Evolutionary conservation across 2,113 vertebrate genomes (phyloP), one percentile per base, ranked within the genome.

Genomic region (Xiphophorus maculatus): DNA sequence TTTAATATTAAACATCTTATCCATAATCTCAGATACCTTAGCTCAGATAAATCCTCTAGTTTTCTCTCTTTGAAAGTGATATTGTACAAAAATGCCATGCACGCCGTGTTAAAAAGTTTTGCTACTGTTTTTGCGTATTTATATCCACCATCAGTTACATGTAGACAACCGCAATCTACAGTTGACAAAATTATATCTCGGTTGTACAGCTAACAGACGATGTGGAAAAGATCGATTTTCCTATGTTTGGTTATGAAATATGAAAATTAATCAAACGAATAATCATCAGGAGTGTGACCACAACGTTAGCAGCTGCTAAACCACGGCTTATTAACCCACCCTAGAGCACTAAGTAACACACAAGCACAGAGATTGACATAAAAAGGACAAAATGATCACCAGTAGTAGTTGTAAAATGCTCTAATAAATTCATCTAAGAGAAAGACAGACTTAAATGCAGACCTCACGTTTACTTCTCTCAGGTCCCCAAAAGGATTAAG

Each of bases 11-110:
- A 37, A 81, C 66, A 32, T 79, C 73, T 82, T 61, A 79, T 71
- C 73, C 54, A 75, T 25, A 42, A 84, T 64, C 74, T 87, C 82
- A 2, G 73, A 84, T 89, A 88, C 82, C 82, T 87, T 85, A 76
- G 81, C 84, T 75, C 79, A 75, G 84, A 77, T 77, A 69, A 82
- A 79, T 37, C 71, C 83, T 87, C 76, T 40, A 11, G 73, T 79
- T 63, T 12, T 79, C 84, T 72, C 54, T 82, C 87, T 87, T 89
- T 82, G 80, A 87, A 91, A 89, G 83, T 90, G 82, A 91, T 86
- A 87, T 84, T 85, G 82, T 92, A 92, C 91, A 93, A 92, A 90
- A 92, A 93, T 90, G 91, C 93, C 93, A 92, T 91, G 91, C 90
- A 93, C 88, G 74, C 83, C 87, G 88, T 81, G 87, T 84, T 79